Percentiles rank a stretch among this genome's conserved stretches.
phyloP scores from a whole-genome alignment of 2,113 vertebrate genomes.

The Myanophis thanlyinensis region DNA sequence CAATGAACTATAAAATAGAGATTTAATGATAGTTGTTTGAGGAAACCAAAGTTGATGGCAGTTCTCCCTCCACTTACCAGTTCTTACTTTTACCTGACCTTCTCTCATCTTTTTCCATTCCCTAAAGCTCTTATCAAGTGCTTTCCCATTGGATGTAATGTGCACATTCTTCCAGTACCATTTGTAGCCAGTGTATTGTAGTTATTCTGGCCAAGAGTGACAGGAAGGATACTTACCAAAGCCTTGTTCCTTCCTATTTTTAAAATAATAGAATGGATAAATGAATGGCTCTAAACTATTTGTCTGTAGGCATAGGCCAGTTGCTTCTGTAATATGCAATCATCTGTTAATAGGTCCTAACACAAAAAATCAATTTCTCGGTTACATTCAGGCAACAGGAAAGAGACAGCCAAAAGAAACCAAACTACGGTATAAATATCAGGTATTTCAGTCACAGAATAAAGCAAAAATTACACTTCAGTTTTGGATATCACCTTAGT shows the following conservation, averaged over 20 bases:
- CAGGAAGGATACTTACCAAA: neutral
- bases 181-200: neutral
- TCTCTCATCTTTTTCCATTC: neutral
- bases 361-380: neutral
- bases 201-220: too few relatives aligned
- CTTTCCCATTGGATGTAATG: too few relatives aligned
- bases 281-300: neutral
- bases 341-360: neutral
- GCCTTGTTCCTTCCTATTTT: neutral
- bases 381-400: neutral
- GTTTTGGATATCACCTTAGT: neutral
- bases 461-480: neutral
- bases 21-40: neutral
- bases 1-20: neutral
- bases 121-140: neutral
- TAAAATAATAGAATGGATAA: neutral
- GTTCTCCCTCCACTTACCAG: neutral
- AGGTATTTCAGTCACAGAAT: neutral
- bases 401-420: neutral
- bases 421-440: neutral
- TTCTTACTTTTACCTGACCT: neutral
- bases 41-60: neutral
- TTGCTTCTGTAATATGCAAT: neutral
- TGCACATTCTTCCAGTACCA: neutral
- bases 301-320: neutral